Percentiles rank a stretch among this genome's conserved stretches.
These are phyloP conservation scores for Periophthalmus modestus DNA, from an alignment of 2,113 vertebrate species.

Conservation along the genomic window DNA sequence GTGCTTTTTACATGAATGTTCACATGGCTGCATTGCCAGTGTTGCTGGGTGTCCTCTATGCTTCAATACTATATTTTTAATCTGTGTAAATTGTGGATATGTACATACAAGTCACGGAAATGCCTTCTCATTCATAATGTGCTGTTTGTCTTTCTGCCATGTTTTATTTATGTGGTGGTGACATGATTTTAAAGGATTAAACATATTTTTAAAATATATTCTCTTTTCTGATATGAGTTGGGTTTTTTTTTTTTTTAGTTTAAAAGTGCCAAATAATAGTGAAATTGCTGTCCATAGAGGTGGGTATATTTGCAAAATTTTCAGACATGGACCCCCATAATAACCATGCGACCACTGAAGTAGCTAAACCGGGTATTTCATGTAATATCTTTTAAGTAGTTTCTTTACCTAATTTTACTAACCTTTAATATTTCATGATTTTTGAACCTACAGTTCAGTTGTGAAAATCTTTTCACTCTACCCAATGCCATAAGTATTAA, in stretches of 20 bases:
- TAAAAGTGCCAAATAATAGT: background rate
- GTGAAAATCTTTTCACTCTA: too few relatives aligned
- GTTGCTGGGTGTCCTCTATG: conserved; percentile 64
- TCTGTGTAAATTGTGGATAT: conserved; percentile 78
- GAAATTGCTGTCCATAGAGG: too few relatives aligned
- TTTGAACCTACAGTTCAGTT: too few relatives aligned
- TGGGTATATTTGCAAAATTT: too few relatives aligned
- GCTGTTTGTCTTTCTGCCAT: conserved; percentile 75
- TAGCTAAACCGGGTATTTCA: too few relatives aligned
- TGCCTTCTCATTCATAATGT: conserved; percentile 78
- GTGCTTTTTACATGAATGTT: conserved; percentile 76
- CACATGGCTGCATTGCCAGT: conserved; percentile 53
- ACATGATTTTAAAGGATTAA: conserved; percentile 77
- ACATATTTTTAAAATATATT: conserved; percentile 72
- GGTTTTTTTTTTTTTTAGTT: background rate
- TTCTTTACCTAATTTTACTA: too few relatives aligned
- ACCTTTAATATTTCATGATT: too few relatives aligned
- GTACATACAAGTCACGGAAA: conserved; percentile 81
- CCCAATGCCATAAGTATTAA: background rate
- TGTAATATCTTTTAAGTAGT: too few relatives aligned
- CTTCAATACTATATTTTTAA: conserved; percentile 79
- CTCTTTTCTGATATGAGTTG: background rate
- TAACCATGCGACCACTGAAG: too few relatives aligned
- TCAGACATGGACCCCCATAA: too few relatives aligned
- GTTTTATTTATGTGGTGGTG: conserved; percentile 76